Evolutionary conservation across 2,113 vertebrate genomes (phyloP).

Genomic region (Neolamprologus longior): DNA sequence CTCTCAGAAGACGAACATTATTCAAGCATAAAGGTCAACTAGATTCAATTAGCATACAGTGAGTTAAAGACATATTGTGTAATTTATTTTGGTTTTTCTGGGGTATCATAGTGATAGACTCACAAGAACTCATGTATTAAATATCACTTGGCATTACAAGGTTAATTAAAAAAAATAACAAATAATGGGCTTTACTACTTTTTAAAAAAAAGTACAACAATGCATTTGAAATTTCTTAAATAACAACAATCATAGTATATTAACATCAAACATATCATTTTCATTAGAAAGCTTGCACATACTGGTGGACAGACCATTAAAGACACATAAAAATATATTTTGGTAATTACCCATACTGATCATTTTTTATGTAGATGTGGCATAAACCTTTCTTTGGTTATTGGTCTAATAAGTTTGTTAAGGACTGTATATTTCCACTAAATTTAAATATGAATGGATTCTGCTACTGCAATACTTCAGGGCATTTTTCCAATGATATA

Average conservation of each 20-base stretch:
- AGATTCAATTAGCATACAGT: neutral
- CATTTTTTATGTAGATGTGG: neutral
- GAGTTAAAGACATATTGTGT: neutral
- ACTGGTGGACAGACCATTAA: neutral
- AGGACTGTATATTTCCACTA: neutral
- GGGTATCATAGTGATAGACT: neutral
- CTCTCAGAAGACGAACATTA: neutral
- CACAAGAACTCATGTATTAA: neutral
- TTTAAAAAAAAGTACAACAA: neutral
- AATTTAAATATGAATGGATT: neutral
- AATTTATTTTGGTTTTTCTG: neutral
- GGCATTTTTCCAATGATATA: neutral
- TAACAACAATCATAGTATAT: neutral
- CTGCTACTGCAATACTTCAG: neutral
- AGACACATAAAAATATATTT: neutral
- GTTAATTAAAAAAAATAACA: neutral
- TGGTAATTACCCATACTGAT: neutral
- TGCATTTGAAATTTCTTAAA: neutral
- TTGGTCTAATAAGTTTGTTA: neutral
- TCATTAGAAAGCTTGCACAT: neutral
- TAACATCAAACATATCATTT: neutral
- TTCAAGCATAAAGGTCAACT: neutral
- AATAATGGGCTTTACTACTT: neutral
- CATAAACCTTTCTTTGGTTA: neutral
- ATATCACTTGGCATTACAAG: neutral